Conservation (phyloP, 53 echinoderm and acorn worm species). For the Patiria pectinifera region DNA sequence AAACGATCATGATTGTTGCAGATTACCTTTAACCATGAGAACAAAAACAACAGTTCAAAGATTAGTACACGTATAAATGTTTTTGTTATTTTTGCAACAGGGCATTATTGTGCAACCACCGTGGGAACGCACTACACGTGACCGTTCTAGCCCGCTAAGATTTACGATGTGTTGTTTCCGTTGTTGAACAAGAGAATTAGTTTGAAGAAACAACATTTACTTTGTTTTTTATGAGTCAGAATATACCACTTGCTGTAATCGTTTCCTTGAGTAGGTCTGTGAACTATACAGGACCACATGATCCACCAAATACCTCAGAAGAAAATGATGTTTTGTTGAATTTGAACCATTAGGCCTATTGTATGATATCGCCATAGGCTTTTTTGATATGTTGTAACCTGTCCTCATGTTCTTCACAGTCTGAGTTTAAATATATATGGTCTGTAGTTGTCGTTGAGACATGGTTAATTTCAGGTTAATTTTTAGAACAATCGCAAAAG, state of each 20-base stretch:
- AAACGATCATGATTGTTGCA: neutral
- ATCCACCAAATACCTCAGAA: neutral
- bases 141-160: neutral
- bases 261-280: conserved; percentile 19
- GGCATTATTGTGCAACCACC: neutral
- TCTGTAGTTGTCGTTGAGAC: too few species aligned
- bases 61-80: neutral
- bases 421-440: too few species aligned
- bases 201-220: conserved; percentile 34
- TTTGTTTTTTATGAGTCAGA: neutral
- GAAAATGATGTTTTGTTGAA: neutral
- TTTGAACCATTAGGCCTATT: neutral
- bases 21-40: neutral
- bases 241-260: conserved; percentile 16
- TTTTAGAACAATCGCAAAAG: too few species aligned
- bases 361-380: neutral
- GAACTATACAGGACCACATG: neutral
- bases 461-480: too few species aligned
- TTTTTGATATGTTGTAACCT: too few species aligned
- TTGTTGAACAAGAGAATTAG: conserved; percentile 23
- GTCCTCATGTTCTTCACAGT: too few species aligned
- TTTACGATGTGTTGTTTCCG: conserved; percentile 1
- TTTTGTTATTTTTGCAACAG: neutral
- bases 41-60: neutral
- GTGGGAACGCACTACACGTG: neutral